phyloP scores from a whole-genome alignment of 2,888 invertebrate species.

The Ormyrus nitidulus region DNA sequence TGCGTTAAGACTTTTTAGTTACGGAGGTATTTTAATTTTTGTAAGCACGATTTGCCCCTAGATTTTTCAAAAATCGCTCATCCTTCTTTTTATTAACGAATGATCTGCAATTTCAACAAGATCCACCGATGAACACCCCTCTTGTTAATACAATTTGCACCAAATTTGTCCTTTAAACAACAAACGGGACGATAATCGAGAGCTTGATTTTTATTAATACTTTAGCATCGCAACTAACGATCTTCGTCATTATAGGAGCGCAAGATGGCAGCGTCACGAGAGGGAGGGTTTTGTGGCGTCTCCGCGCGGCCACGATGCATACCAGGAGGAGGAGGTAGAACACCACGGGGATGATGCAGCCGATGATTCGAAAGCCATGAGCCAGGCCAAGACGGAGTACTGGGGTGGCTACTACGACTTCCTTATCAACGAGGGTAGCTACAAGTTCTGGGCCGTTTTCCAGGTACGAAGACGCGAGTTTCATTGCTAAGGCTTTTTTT shows the following conservation, averaged over 20 bases:
- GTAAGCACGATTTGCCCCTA: no score
- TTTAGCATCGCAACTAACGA: no score
- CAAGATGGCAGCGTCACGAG: slow-evolving; percentile 58
- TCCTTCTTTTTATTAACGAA: no score
- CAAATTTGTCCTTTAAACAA: no score
- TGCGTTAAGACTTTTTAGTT: slow-evolving; percentile 2
- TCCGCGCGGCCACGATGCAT: neutral
- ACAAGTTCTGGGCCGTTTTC: slow-evolving; percentile 92
- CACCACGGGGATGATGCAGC: slow-evolving; percentile 74
- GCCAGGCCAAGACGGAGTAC: slow-evolving; percentile 78
- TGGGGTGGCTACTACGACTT: slow-evolving; percentile 91
- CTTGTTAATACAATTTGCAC: no score
- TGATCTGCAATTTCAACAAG: no score
- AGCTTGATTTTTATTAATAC: no score
- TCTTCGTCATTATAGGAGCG: slow-evolving; percentile 57
- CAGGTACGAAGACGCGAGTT: slow-evolving; percentile 78
- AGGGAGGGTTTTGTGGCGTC: slow-evolving; percentile 24
- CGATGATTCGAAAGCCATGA: slow-evolving; percentile 75
- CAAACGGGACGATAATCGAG: no score
- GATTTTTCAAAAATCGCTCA: no score
- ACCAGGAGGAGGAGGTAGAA: slow-evolving; percentile 47
- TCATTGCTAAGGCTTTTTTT: no score
- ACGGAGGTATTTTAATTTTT: neutral
- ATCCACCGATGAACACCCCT: no score
- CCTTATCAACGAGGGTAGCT: slow-evolving; percentile 90